These are phyloP conservation scores for Nothocercus julius DNA, from an alignment of 2,113 vertebrate genomes.

Conservation along the genomic window DNA sequence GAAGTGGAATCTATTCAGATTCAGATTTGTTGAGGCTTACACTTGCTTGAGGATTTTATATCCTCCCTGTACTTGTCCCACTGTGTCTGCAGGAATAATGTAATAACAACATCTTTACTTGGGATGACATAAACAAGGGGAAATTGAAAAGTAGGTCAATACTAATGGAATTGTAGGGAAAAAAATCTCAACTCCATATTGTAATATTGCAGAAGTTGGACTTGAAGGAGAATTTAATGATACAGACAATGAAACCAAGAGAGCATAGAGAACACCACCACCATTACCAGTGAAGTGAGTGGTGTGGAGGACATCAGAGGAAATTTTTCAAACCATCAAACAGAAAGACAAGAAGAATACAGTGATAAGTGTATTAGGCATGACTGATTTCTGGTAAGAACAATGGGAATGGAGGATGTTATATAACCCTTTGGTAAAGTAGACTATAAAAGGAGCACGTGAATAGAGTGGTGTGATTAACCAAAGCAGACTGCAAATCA, in stretches of 20 bases:
- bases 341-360: conserved; percentile 18
- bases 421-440: not conserved
- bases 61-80: not conserved
- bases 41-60: not conserved
- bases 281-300: not conserved
- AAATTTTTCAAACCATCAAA: conserved; percentile 30
- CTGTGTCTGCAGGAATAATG: not conserved
- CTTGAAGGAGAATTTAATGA: not conserved
- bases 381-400: conserved; percentile 14
- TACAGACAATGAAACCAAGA: not conserved
- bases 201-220: not conserved
- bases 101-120: not conserved
- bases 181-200: not conserved
- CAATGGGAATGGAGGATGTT: not conserved
- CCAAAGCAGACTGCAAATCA: not conserved
- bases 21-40: not conserved
- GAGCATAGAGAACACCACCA: not conserved
- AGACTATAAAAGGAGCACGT: not conserved
- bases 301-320: not conserved
- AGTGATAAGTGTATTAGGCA: conserved; percentile 13
- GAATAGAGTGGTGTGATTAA: not conserved
- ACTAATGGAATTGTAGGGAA: not conserved
- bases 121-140: not conserved
- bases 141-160: conserved; percentile 10
- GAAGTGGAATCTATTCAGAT: not conserved